Evolutionary conservation across 2,888 invertebrate genomes (phyloP), one percentile per base, ranked within the genome.

Genomic region (Diploptera punctata): DNA sequence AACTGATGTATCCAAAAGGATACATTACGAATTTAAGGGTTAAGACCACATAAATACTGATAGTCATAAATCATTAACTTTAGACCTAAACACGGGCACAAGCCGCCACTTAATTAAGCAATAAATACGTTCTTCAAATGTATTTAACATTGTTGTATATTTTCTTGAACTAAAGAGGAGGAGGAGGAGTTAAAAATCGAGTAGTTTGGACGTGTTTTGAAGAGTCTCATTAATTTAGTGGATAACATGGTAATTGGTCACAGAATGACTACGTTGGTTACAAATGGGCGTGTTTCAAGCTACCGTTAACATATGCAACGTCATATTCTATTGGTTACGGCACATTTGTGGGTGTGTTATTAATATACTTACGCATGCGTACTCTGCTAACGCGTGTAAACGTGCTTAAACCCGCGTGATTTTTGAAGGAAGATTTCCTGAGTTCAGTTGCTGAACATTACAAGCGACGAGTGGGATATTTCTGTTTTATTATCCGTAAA

Each of bases 111-210:
- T n/a, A n/a, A n/a, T n/a, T n/a, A n/a, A n/a, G n/a, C n/a, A n/a
- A n/a, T n/a, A n/a, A n/a, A n/a, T n/a, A n/a, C n/a, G n/a, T n/a
- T n/a, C n/a, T n/a, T n/a, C n/a, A n/a, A n/a, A n/a, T n/a, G n/a
- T n/a, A n/a, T n/a, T n/a, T n/a, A n/a, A n/a, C n/a, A n/a, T n/a
- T n/a, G n/a, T n/a, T n/a, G n/a, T n/a, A n/a, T n/a, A n/a, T 10
- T 24, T 2, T 52, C 24, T 52, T 24, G 24, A 24, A 52, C 19
- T 24, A 29, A 57, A 1, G n/a, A 18, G 10, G 4, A 31, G 29
- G 57, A 29, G 57, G 57, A 57, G 57, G 57, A 57, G 57, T 57
- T 57, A 29, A 57, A 33, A 57, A 57, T 57, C 26, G 29, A 57
- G 24, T 26, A 57, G 29, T 16, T 57, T 29, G 18, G 57, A 13